Base-by-base conservation (phyloP, 2,888 invertebrate species). In the Dasypogon diadema region DNA sequence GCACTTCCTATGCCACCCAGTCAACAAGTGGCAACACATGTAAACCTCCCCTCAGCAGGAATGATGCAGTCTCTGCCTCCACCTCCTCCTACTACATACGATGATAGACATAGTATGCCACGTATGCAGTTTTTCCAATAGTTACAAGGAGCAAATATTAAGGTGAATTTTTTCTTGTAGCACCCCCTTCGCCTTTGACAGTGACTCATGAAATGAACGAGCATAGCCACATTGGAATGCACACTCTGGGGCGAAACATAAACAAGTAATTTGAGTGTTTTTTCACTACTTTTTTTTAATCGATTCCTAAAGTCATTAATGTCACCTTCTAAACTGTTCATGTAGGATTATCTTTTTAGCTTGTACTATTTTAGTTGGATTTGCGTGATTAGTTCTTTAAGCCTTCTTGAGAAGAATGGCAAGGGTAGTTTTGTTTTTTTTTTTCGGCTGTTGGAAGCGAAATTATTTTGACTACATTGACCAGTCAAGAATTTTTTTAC, bases 11-110 rank as follows among this genome's bases (percentile, higher is more conserved):
- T 95, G 81, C 83, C 84, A 58, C 87, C 87, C 74, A 85, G 87
- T 78, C 88, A 89, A 80, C 85, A 84, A 77, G 85, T 87, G 75
- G 85, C 88, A n/a, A 86, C 88, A 22, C 88, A 88, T 80, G 84
- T 85, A 46, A 84, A 84, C 81, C 81, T 86, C 79, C 84, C 85
- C 75, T 89, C 92, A 87, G 90, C 95, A 72, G 95, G 95, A 72
- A 95, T 95, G 91, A 95, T 96, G 77, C 95, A 96, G 87, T 95
- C 96, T 1, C 90, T 95, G 83, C 92, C 91, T 79, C 92, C 92
- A 81, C 88, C 92, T 82, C 89, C 93, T 82, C 89, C 93, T 82
- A 89, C 89, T 82, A 85, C 86, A 6, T 87, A 88, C 26, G 90
- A 91, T 78, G 90, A 89, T 79, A 89, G 89, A 78, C 88, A 88